phyloP scores from a whole-genome alignment of 92 coral and sea anemone genomes.

The Nematostella vectensis region DNA sequence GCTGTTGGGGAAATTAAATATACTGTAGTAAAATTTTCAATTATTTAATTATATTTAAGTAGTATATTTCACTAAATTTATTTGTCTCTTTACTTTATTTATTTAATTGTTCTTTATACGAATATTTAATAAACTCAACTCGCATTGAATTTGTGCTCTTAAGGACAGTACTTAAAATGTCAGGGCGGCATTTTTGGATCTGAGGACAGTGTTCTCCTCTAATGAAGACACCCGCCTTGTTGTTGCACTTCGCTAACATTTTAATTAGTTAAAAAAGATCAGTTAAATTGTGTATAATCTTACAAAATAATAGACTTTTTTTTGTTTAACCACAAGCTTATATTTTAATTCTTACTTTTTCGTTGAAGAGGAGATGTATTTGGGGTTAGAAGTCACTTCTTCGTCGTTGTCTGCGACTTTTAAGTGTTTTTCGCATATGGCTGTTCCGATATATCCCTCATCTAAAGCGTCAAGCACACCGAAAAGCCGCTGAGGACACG shows the following conservation, averaged over 20 bases:
- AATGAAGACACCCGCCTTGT: neutral
- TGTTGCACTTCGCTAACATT: no score
- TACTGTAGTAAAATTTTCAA: neutral
- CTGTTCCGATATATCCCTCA: neutral
- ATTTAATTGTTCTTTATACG: no score
- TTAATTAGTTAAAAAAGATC: no score
- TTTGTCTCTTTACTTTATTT: neutral
- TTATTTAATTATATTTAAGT: neutral
- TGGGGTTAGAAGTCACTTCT: neutral
- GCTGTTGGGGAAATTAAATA: neutral
- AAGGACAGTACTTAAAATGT: neutral
- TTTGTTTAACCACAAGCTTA: no score
- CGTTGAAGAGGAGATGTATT: neutral
- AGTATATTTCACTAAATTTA: neutral
- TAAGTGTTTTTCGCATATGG: constrained; percentile 7
- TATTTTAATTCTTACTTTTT: constrained; percentile 5
- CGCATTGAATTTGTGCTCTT: neutral
- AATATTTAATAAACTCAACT: no score
- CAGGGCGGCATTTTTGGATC: neutral
- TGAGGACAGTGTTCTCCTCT: neutral
- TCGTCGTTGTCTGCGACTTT: neutral
- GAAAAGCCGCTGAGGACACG: constrained; percentile 6
- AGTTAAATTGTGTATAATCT: no score
- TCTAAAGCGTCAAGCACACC: constrained; percentile 5
- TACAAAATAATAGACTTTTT: neutral